Evolutionary conservation across 2,113 vertebrate genomes (phyloP).

Genomic region (Balaenoptera acutorostrata): DNA sequence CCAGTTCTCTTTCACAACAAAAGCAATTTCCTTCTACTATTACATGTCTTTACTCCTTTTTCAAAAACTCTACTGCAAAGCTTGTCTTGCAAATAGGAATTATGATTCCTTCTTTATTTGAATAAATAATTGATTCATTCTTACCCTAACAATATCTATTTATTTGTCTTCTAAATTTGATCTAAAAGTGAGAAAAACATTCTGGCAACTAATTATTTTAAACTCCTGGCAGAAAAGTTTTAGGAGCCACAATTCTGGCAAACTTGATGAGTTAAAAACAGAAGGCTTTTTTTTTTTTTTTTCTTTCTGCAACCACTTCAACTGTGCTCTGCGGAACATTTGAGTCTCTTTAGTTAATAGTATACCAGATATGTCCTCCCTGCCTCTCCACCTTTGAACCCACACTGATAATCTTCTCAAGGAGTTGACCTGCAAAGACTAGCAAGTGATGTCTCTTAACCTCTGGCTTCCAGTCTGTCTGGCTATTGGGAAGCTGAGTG

Average conservation of each 20-base stretch:
- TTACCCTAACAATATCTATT: not conserved
- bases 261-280: not conserved
- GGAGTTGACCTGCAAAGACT: not conserved
- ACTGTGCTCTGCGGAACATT: not conserved
- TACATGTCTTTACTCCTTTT: not conserved
- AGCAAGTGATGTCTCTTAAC: not conserved
- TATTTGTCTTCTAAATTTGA: not conserved
- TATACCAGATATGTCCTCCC: not conserved
- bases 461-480: not conserved
- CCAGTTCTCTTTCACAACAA: not conserved
- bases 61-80: not conserved
- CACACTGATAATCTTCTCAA: not conserved
- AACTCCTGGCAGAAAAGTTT: not conserved
- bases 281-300: not conserved
- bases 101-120: not conserved
- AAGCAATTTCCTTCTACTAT: not conserved
- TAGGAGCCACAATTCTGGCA: not conserved
- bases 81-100: not conserved
- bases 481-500: not conserved
- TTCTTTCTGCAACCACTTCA: not conserved
- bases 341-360: not conserved
- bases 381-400: not conserved
- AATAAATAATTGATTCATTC: not conserved
- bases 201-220: not conserved
- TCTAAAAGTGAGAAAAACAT: not conserved